Conservation (phyloP, 2,113 vertebrate genomes). For the Salvelinus sp. region DNA sequence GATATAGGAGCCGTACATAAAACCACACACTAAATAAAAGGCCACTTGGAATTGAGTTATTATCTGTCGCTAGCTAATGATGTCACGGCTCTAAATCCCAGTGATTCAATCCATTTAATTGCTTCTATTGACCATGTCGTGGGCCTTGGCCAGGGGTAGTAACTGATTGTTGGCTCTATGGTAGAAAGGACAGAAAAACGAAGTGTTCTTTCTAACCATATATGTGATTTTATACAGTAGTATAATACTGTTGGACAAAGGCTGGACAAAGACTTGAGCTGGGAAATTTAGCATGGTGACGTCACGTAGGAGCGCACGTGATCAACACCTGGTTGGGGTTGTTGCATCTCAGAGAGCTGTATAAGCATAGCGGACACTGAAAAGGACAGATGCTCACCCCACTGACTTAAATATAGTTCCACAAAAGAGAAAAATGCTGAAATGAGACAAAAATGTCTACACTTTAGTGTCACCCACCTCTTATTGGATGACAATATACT, state of each 20-base stretch:
- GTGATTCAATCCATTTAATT: conserved; percentile 55
- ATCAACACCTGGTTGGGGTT: conserved; percentile 84
- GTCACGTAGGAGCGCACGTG: conserved; percentile 86
- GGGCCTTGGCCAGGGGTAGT: background rate
- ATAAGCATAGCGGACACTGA: too few species aligned
- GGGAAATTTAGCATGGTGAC: conserved; percentile 99
- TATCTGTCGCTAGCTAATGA: conserved; percentile 52
- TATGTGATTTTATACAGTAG: conserved; percentile 68
- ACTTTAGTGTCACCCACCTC: conserved; percentile 71
- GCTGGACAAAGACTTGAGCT: conserved; percentile 94
- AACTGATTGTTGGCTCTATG: conserved; percentile 6
- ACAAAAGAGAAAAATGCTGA: too few species aligned
- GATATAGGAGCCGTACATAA: background rate
- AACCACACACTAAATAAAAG: conserved; percentile 50
- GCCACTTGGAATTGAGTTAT: conserved; percentile 58
- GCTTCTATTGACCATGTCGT: conserved; percentile 36
- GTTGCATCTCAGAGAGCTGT: conserved; percentile 86
- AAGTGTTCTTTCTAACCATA: too few species aligned
- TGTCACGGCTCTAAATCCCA: conserved; percentile 52
- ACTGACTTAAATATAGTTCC: too few species aligned
- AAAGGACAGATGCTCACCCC: background rate
- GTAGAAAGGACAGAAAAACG: conserved; percentile 17
- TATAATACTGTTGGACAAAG: conserved; percentile 74
- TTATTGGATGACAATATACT: conserved; percentile 92
- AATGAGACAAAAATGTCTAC: too few species aligned